These are phyloP conservation scores for Harpagifer antarcticus DNA, from an alignment of 2,797 vertebrate genomes.

Conservation along the genomic window DNA sequence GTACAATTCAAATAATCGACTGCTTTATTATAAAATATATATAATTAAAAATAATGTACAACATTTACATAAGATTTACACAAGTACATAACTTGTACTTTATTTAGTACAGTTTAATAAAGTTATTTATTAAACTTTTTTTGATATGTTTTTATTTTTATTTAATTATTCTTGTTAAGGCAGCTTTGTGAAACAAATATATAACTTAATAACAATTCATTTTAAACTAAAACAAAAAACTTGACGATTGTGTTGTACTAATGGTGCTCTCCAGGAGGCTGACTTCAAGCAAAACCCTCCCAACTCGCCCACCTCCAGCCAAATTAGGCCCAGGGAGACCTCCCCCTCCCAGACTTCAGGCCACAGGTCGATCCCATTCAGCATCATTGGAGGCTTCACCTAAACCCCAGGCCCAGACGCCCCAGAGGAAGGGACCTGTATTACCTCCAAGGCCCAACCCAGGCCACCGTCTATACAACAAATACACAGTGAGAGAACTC, in stretches of 20 bases:
- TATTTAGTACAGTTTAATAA: too few relatives aligned
- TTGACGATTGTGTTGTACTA: slow-evolving; percentile 20
- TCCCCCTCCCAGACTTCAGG: slow-evolving; percentile 85
- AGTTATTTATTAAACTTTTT: too few relatives aligned
- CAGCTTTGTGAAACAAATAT: too few relatives aligned
- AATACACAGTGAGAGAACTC: slow-evolving; percentile 89
- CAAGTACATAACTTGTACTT: too few relatives aligned
- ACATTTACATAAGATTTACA: too few relatives aligned
- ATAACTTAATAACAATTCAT: too few relatives aligned
- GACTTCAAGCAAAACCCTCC: slow-evolving; percentile 81
- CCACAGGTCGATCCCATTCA: slow-evolving; percentile 72
- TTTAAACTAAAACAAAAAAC: not conserved
- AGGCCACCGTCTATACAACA: slow-evolving; percentile 95
- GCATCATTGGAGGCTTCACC: slow-evolving; percentile 34
- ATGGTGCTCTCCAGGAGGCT: slow-evolving; percentile 75
- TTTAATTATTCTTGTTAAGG: too few relatives aligned
- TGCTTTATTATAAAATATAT: too few relatives aligned
- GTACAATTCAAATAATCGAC: not conserved
- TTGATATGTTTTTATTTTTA: too few relatives aligned
- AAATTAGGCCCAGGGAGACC: slow-evolving; percentile 90
- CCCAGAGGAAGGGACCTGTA: slow-evolving; percentile 84
- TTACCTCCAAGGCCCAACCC: slow-evolving; percentile 95
- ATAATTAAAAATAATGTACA: too few relatives aligned
- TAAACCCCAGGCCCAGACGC: slow-evolving; percentile 53
- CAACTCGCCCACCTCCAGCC: slow-evolving; percentile 84